Evolutionary conservation across 30 jellyfish, hydroid and myxozoan species (phyloP).

Genomic region (Cassiopea xamachana): DNA sequence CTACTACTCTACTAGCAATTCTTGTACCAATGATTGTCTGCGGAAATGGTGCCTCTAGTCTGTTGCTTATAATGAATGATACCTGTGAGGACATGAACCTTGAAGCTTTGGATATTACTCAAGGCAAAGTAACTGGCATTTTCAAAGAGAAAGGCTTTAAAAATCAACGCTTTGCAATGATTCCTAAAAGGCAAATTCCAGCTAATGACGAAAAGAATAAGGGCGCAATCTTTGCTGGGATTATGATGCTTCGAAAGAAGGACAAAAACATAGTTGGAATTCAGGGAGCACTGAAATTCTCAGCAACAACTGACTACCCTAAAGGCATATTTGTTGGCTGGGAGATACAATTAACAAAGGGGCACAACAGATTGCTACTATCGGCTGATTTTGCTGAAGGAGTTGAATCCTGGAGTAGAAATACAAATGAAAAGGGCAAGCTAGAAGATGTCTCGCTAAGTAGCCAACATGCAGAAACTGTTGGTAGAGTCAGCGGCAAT

Average conservation of each 20-base stretch:
- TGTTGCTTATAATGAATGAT: slow-evolving; percentile 34
- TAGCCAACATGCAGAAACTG: neutral
- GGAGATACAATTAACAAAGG: slow-evolving; percentile 45
- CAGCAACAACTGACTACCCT: slow-evolving; percentile 31
- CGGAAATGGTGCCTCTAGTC: slow-evolving; percentile 35
- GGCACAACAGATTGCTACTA: slow-evolving; percentile 16
- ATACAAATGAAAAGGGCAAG: slow-evolving; percentile 17
- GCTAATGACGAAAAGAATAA: slow-evolving; percentile 12
- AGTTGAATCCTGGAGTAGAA: slow-evolving; percentile 14
- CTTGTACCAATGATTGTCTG: slow-evolving; percentile 24
- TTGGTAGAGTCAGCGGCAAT: slow-evolving; percentile 27
- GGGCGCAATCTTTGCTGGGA: slow-evolving; percentile 37
- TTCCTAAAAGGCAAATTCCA: slow-evolving; percentile 21
- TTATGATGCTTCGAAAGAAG: slow-evolving; percentile 6
- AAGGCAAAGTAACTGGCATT: slow-evolving; percentile 36
- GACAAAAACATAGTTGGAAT: slow-evolving; percentile 18
- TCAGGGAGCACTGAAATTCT: slow-evolving; percentile 33
- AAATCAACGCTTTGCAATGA: slow-evolving; percentile 16
- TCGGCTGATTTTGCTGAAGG: slow-evolving; percentile 20
- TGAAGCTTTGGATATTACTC: slow-evolving; percentile 12
- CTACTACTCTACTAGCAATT: slow-evolving; percentile 16
- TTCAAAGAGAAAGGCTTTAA: slow-evolving; percentile 21
- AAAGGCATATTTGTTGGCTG: slow-evolving; percentile 39
- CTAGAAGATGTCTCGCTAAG: slow-evolving; percentile 30
- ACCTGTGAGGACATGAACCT: slow-evolving; percentile 34